Percentiles rank a stretch among this genome's conserved stretches.
phyloP scores from a whole-genome alignment of 1,140 invertebrate genomes.

The Elymnias hypermnestra region DNA sequence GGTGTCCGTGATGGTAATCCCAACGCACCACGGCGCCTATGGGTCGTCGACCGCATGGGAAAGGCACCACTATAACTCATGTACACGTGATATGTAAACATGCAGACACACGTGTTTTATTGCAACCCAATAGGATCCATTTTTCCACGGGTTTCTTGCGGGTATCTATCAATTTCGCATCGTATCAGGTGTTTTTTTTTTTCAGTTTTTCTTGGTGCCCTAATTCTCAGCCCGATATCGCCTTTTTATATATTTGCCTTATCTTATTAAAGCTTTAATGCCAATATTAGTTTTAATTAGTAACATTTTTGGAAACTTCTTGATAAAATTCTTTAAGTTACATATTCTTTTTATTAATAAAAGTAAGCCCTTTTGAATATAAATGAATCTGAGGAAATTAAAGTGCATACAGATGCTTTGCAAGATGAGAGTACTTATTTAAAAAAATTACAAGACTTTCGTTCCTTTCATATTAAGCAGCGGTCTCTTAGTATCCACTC shows the following conservation, averaged over 20 bases:
- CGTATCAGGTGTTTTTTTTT: neutral
- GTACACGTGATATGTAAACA: conserved; percentile 18
- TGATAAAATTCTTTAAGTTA: no score
- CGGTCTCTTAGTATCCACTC: no score
- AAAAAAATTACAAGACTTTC: no score
- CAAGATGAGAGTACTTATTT: no score
- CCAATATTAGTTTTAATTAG: neutral
- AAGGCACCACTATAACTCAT: conserved; percentile 27
- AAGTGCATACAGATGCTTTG: no score
- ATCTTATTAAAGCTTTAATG: neutral
- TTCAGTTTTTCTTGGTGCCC: conserved; percentile 20
- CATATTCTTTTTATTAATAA: no score
- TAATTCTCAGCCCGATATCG: conserved; percentile 16
- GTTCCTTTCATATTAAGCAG: no score
- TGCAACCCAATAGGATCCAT: neutral
- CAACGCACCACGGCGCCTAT: conserved; percentile 35
- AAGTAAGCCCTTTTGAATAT: no score
- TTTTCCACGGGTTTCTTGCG: neutral
- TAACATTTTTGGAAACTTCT: neutral
- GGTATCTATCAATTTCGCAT: conserved; percentile 17
- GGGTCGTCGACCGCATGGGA: conserved; percentile 50
- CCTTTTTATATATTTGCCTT: neutral
- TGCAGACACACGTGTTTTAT: conserved; percentile 1
- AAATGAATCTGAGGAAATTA: no score
- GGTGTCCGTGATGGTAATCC: conserved; percentile 39